A percentile compares a stretch with the other conserved stretches of the same genome.
Evolutionary conservation across 2,888 invertebrate genomes (phyloP).

Genomic region (Diachrysia chrysitis): DNA sequence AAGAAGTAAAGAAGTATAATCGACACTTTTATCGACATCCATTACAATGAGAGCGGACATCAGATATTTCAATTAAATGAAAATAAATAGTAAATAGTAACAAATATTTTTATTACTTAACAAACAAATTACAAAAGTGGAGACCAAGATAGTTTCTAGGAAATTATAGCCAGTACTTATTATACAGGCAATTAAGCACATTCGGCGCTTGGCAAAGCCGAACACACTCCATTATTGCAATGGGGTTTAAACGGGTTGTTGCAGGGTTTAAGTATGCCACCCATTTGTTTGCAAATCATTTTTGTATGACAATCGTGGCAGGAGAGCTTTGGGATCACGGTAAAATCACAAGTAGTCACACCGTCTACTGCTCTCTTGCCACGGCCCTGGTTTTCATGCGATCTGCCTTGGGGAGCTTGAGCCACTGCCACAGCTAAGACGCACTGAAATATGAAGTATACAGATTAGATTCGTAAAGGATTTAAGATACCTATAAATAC

Average conservation of each 20-base stretch:
- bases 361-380: constrained; percentile 21
- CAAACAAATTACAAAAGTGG: neutral
- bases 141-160: neutral
- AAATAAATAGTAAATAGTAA: neutral
- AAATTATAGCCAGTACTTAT: neutral
- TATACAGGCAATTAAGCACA: constrained; percentile 54
- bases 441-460: constrained; percentile 37
- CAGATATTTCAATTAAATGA: neutral
- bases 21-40: too few relatives aligned
- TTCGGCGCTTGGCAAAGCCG: constrained; percentile 64
- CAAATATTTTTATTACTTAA: neutral
- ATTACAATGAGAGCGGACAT: too few relatives aligned
- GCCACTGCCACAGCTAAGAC: constrained; percentile 28
- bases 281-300: constrained; percentile 72
- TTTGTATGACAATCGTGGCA: constrained; percentile 74
- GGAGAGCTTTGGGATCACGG: constrained; percentile 58
- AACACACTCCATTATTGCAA: constrained; percentile 76
- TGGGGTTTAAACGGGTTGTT: constrained; percentile 64
- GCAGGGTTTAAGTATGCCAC: constrained; percentile 70
- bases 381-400: constrained; percentile 45
- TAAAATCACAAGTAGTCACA: constrained; percentile 63
- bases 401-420: constrained; percentile 32
- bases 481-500: too few relatives aligned
- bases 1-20: too few relatives aligned
- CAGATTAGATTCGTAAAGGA: neutral